Base-by-base conservation (phyloP, 2,797 vertebrate genomes). In the Pagetopsis macropterus region DNA sequence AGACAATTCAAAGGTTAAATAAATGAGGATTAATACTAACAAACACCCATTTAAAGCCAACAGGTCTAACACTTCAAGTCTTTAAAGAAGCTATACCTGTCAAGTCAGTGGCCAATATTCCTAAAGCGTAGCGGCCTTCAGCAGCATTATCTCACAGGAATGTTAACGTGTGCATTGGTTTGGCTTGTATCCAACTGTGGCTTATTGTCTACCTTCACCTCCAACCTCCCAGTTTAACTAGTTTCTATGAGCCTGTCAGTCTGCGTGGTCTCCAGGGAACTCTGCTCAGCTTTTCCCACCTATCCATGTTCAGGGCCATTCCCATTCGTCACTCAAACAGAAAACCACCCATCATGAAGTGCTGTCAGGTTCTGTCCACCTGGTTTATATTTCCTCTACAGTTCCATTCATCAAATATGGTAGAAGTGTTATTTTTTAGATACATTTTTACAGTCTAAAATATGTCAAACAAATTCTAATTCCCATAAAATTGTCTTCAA, bases 241-340 rank as follows among this genome's bases (percentile, higher is more conserved):
- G 67, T 68, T 50, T 51, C 62, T 64, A 75, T 71, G 41, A 33
- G 62, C 45, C 49, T 71, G 50, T 61, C 76, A 70, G 63, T 46
- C 59, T 21, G 41, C 16, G 1, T 1, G 17, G 27, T 69, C 76
- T 81, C 81, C 3, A 13, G 46, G 57, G 73, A 66, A 1, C 40
- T 50, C 71, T 55, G 16, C 58, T 80, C 19, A 69, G 52, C 65
- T 70, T 10, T 75, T 57, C 60, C 44, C 75, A 57, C 63, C 70
- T 65, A 41, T 85, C 75, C 61, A 21, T 75, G 48, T 54, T 23
- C 8, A n/a, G 17, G 54, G 40, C 62, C 69, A 52, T 68, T 65
- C 69, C 49, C 75, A 65, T 61, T 69, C 74, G 85, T 87, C 88
- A 87, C 37, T 87, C 82, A 82, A 70, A 55, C 57, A 31, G 59